A percentile compares a stretch with the other conserved stretches of the same genome.
Conservation (phyloP, 2,888 invertebrate genomes). For the Magallana nippona region DNA sequence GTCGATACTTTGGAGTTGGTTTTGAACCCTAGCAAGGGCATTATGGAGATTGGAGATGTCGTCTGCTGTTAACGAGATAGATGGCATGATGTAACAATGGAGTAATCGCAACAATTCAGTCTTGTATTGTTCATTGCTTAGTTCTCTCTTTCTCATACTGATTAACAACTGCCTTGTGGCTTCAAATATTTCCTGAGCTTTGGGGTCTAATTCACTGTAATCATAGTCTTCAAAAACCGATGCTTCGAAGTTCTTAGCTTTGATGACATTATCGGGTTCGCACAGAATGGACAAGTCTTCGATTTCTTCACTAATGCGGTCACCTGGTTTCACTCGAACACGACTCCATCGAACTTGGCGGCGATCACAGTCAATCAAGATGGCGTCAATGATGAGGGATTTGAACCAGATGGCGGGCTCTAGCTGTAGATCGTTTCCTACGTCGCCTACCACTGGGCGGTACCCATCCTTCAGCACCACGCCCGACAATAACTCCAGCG, state of each 20-base stretch:
- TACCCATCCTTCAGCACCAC: constrained; percentile 63
- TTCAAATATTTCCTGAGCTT: constrained; percentile 71
- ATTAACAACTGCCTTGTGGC: constrained; percentile 54
- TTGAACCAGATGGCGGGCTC: constrained; percentile 77
- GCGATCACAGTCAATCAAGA: constrained; percentile 72
- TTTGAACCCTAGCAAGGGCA: constrained; percentile 55
- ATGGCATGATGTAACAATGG: constrained; percentile 73
- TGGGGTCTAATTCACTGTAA: constrained; percentile 69
- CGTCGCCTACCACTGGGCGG: constrained; percentile 56
- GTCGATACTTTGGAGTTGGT: constrained; percentile 56
- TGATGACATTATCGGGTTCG: constrained; percentile 41
- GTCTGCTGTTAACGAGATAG: constrained; percentile 62
- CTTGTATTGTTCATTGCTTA: constrained; percentile 35
- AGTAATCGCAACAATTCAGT: constrained; percentile 63
- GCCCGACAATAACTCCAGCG: constrained; percentile 52
- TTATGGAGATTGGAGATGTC: constrained; percentile 59
- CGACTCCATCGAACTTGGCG: constrained; percentile 63
- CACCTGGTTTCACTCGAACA: constrained; percentile 19
- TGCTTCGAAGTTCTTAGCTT: neutral
- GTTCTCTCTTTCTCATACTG: constrained; percentile 32
- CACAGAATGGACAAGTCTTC: constrained; percentile 27
- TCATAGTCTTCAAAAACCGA: constrained; percentile 61
- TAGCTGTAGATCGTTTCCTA: constrained; percentile 56
- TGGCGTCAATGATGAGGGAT: constrained; percentile 68
- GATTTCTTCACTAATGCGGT: neutral